phyloP scores from a whole-genome alignment of 2,113 vertebrate species.

The Phocoena sinus region DNA sequence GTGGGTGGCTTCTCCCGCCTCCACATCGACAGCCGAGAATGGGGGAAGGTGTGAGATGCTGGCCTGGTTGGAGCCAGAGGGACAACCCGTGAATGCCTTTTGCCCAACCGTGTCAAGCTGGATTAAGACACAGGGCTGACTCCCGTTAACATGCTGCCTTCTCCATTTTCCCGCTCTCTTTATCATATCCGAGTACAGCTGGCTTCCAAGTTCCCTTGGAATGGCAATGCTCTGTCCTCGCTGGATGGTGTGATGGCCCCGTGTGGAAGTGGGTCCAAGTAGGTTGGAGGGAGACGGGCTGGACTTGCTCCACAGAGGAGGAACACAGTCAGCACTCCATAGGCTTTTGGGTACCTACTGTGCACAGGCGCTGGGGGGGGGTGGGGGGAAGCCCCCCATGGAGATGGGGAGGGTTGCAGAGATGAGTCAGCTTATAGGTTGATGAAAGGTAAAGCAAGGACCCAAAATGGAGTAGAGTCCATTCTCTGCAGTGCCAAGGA shows the following conservation, averaged over 20 bases:
- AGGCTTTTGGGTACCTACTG: background rate
- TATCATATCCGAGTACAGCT: background rate
- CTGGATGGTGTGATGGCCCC: background rate
- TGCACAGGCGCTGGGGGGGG: background rate
- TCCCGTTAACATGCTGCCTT: fast-evolving
- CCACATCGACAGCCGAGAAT: background rate
- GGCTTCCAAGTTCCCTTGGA: background rate
- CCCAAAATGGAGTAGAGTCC: background rate
- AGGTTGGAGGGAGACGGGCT: background rate
- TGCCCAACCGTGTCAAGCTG: conserved; percentile 34
- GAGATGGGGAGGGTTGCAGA: background rate
- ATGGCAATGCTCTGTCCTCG: background rate
- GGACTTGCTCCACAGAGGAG: background rate
- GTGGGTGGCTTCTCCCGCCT: conserved; percentile 28
- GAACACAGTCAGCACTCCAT: background rate
- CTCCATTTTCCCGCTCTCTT: fast-evolving
- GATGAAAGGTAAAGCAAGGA: background rate
- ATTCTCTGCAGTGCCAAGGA: background rate
- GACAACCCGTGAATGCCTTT: background rate
- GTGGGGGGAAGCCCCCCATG: background rate
- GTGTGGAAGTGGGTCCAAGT: background rate
- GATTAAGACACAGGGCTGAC: conserved; percentile 34
- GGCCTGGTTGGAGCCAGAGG: conserved; percentile 21
- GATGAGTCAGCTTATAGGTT: background rate
- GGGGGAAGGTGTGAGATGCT: background rate